These are phyloP conservation scores for Oceanodroma leucorhoa DNA, from an alignment of 2,797 vertebrate species.

Conservation along the genomic window DNA sequence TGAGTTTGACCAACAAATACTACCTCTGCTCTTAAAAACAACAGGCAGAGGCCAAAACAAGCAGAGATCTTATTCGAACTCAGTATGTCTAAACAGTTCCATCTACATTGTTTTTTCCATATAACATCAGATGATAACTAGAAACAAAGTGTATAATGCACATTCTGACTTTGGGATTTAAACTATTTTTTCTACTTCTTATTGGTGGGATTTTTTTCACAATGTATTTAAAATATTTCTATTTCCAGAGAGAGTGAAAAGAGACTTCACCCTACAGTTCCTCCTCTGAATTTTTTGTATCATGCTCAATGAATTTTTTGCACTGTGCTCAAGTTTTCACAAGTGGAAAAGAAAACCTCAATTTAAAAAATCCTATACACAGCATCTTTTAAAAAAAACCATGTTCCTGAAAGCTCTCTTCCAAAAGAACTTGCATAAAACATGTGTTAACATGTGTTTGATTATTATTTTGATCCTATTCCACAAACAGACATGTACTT, in stretches of 20 bases:
- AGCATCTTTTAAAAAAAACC: neutral
- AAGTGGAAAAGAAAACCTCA: neutral
- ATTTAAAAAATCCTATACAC: neutral
- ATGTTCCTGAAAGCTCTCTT: neutral
- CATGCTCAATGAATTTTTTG: neutral
- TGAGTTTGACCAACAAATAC: neutral
- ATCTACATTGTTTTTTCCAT: neutral
- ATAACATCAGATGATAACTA: neutral
- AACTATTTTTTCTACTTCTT: neutral
- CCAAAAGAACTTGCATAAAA: neutral
- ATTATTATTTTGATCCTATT: neutral
- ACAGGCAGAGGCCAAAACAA: neutral
- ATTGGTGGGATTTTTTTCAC: neutral
- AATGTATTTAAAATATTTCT: neutral
- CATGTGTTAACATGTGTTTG: neutral
- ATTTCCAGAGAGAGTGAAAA: neutral
- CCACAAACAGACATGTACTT: rapidly evolving
- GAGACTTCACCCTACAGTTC: neutral
- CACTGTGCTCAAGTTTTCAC: neutral
- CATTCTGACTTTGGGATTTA: neutral
- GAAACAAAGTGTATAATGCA: neutral
- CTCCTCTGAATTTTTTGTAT: neutral
- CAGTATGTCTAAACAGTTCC: neutral
- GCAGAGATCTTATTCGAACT: neutral
- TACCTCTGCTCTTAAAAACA: neutral